These are phyloP conservation scores for Fabriciana adippe DNA, from an alignment of 2,888 invertebrate genomes.

Conservation along the genomic window DNA sequence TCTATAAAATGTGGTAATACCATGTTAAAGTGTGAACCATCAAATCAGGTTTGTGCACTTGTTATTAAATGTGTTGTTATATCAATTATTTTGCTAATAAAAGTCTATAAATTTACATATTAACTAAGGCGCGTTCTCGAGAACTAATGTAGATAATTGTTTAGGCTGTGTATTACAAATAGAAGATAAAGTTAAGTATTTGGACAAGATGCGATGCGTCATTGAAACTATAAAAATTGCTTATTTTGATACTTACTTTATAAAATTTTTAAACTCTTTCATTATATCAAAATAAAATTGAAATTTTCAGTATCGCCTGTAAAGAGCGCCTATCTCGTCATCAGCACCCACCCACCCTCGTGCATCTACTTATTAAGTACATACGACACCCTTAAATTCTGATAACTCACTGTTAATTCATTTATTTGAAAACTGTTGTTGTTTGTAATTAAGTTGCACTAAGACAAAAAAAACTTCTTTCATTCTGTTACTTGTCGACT, in stretches of 20 bases:
- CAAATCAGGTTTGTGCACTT: no score
- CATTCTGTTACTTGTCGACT: neutral
- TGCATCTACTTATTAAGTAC: slow-evolving; percentile 14
- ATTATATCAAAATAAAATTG: slow-evolving; percentile 14
- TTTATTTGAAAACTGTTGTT: neutral
- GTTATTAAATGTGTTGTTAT: neutral
- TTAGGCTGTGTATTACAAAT: slow-evolving; percentile 75
- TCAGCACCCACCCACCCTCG: slow-evolving; percentile 16
- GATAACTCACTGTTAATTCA: slow-evolving; percentile 9
- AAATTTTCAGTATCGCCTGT: slow-evolving; percentile 18
- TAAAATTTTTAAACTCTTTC: slow-evolving; percentile 15
- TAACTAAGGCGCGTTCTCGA: slow-evolving; percentile 48
- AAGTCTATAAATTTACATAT: slow-evolving; percentile 4
- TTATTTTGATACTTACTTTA: slow-evolving; percentile 26
- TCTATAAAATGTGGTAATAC: neutral
- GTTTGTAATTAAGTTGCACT: slow-evolving; percentile 16
- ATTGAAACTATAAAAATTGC: slow-evolving; percentile 18
- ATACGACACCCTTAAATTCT: neutral
- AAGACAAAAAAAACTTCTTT: neutral
- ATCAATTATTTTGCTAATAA: slow-evolving; percentile 4
- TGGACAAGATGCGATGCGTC: slow-evolving; percentile 47
- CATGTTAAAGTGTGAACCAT: no score
- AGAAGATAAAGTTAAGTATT: slow-evolving; percentile 60
- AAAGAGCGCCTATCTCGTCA: slow-evolving; percentile 16
- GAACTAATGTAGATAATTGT: slow-evolving; percentile 67